Evolutionary conservation across 2,113 vertebrate genomes (phyloP).

Genomic region (Calidris pugnax): DNA sequence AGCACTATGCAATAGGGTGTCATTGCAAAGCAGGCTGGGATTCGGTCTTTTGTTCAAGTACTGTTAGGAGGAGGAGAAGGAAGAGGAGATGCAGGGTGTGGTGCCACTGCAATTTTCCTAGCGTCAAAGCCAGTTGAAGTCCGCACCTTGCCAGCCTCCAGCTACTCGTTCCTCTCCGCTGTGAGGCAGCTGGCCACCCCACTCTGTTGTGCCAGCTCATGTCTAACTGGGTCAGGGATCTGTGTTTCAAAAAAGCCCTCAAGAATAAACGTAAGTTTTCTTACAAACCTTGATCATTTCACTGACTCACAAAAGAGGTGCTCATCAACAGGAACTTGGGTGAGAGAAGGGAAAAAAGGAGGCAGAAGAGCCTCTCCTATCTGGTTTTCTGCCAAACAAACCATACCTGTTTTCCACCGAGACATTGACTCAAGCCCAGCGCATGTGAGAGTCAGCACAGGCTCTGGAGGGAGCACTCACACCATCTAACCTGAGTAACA

Average conservation of each 20-base stretch:
- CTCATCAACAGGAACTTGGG: not conserved
- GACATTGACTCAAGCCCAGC: not conserved
- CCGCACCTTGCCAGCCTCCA: not conserved
- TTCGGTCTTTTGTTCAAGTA: not conserved
- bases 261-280: not conserved
- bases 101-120: not conserved
- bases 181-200: not conserved
- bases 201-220: not conserved
- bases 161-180: not conserved
- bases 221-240: not conserved
- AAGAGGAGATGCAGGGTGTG: not conserved
- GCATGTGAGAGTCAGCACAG: accelerated
- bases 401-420: not conserved
- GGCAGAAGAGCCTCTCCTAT: not conserved
- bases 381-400: not conserved
- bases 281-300: not conserved
- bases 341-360: not conserved
- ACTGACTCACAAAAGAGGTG: not conserved
- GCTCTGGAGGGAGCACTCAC: not conserved
- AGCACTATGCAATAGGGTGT: not conserved
- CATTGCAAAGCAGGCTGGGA: not conserved
- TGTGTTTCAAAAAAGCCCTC: not conserved
- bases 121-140: not conserved
- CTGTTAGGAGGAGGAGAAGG: not conserved
- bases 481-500: not conserved